Percentiles rank a stretch among this genome's conserved stretches.
Evolutionary conservation across 2,797 vertebrate genomes (phyloP).

Genomic region (Rousettus madagascariensis): DNA sequence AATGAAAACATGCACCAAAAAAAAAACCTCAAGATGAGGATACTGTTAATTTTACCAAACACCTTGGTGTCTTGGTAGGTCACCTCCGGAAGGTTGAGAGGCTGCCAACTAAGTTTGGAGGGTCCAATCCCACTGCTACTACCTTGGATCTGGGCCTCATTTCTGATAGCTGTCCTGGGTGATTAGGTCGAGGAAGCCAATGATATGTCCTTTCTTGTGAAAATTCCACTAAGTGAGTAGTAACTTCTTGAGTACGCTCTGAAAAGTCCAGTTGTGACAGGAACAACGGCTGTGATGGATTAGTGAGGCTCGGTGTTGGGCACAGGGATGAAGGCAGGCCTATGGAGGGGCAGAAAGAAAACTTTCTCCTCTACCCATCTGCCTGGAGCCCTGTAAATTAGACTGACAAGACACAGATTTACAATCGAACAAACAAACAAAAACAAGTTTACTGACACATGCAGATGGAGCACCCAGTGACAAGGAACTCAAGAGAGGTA

Average conservation of each 20-base stretch:
- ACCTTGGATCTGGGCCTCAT: not conserved
- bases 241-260: not conserved
- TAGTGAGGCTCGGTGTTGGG: not conserved
- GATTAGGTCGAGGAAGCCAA: conserved; percentile 1
- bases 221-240: not conserved
- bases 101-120: not conserved
- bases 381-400: not conserved
- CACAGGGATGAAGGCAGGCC: not conserved
- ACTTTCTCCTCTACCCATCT: not conserved
- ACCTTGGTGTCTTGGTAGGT: not conserved
- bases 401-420: not conserved
- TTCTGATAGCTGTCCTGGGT: not conserved
- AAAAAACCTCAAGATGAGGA: not conserved
- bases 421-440: not conserved
- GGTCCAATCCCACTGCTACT: not conserved
- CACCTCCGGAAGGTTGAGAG: not conserved
- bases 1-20: not conserved
- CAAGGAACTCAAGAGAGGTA: not conserved
- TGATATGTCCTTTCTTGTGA: not conserved
- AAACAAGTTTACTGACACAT: not conserved
- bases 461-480: not conserved
- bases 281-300: not conserved
- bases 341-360: too few relatives aligned
- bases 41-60: not conserved
- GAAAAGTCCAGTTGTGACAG: not conserved